phyloP scores from a whole-genome alignment of 2,797 vertebrate species.

The Betta splendens region DNA sequence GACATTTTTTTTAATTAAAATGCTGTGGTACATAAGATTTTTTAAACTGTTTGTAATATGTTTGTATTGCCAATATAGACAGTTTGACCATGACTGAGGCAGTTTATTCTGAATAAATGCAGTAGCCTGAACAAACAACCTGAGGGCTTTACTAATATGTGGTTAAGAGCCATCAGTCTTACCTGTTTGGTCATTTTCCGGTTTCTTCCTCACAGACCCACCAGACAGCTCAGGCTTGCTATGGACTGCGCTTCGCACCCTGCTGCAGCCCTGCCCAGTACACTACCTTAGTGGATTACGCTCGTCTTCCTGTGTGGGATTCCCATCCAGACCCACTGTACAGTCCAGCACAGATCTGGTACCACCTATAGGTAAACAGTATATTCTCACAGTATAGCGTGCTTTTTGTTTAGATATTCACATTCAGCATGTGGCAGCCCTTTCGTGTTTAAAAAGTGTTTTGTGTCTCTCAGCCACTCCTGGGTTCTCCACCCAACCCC shows the following conservation, averaged over 20 bases:
- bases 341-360: slow-evolving; percentile 65
- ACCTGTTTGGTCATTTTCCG: neutral
- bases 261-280: slow-evolving; percentile 58
- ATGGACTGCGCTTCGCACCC: slow-evolving; percentile 75
- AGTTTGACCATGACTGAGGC: too few species aligned
- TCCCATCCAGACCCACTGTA: slow-evolving; percentile 57
- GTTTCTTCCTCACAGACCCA: slow-evolving; percentile 29
- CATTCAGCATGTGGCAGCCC: neutral
- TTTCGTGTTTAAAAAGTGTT: slow-evolving; percentile 4
- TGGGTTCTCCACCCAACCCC: slow-evolving; percentile 73
- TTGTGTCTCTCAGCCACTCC: slow-evolving; percentile 54
- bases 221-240: slow-evolving; percentile 58
- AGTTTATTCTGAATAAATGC: neutral
- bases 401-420: neutral
- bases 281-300: slow-evolving; percentile 74
- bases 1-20: too few species aligned
- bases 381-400: slow-evolving; percentile 9
- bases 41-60: too few species aligned
- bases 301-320: slow-evolving; percentile 52
- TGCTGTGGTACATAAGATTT: too few species aligned
- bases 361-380: slow-evolving; percentile 68
- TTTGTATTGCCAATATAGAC: too few species aligned
- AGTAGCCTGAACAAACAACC: neutral
- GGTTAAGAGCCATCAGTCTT: neutral
- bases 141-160: neutral